Evolutionary conservation across 1,140 invertebrate genomes (phyloP).

Genomic region (Ridgeia piscesae): DNA sequence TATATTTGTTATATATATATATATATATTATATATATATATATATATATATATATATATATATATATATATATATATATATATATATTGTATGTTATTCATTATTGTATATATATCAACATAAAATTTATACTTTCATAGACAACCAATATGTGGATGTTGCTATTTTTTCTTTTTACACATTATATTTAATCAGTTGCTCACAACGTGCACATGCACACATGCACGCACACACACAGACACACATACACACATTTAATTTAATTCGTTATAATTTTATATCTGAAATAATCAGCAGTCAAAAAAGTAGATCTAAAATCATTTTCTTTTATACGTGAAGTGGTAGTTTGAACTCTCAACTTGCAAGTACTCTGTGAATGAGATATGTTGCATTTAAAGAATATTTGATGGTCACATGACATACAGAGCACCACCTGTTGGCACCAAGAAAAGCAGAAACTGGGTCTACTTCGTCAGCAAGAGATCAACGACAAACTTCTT

Average conservation of each 20-base stretch:
- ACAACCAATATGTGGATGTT: neutral
- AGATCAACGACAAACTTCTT: conserved; percentile 31
- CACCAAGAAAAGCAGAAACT: conserved; percentile 35
- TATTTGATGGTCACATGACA: neutral
- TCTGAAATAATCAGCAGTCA: neutral
- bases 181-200: neutral
- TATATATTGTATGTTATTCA: no score
- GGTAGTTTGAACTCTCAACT: neutral
- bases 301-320: neutral
- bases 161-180: neutral
- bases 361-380: neutral
- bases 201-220: no score
- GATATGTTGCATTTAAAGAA: neutral
- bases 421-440: neutral
- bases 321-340: neutral
- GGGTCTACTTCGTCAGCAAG: conserved; percentile 37
- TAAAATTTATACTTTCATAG: neutral
- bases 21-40: no score
- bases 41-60: no score
- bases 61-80: no score
- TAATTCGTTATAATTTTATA: neutral
- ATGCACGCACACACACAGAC: no score
- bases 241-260: no score
- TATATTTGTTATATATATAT: no score
- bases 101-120: no score